phyloP scores from a whole-genome alignment of 2,888 invertebrate genomes.

The Spodoptera exigua region DNA sequence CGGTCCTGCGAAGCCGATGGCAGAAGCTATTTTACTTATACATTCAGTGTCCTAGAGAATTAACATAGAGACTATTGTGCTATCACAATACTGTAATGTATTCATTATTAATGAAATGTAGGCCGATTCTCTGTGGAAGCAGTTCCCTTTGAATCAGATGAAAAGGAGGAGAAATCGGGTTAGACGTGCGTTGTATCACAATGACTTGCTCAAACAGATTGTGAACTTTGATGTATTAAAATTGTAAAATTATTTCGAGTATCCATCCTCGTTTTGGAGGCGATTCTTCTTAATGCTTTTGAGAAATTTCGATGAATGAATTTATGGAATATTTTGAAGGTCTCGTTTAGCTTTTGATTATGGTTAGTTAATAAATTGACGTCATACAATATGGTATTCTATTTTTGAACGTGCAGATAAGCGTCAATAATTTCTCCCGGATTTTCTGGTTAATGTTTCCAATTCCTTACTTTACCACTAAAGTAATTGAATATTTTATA shows the following conservation, averaged over 20 bases:
- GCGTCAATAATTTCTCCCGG: no score
- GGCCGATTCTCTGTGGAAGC: slow-evolving; percentile 53
- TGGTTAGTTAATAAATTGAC: no score
- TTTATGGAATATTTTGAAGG: no score
- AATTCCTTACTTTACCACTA: no score
- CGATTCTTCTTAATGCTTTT: no score
- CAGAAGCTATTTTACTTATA: neutral
- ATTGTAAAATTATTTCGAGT: slow-evolving; percentile 8
- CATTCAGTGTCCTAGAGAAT: slow-evolving; percentile 48
- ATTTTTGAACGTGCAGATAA: no score
- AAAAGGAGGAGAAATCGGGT: slow-evolving; percentile 65
- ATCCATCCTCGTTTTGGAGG: neutral
- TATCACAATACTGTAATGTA: slow-evolving; percentile 51
- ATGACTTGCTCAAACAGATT: slow-evolving; percentile 31
- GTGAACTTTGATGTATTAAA: slow-evolving; percentile 1
- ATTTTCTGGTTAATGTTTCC: no score
- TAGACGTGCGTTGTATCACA: slow-evolving; percentile 56
- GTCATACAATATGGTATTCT: no score
- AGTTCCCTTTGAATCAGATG: slow-evolving; percentile 58
- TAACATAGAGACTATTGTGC: slow-evolving; percentile 50
- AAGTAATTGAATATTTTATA: no score
- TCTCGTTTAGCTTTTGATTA: no score
- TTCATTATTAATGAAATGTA: slow-evolving; percentile 59
- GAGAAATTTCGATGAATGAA: no score
- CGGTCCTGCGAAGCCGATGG: no score